A percentile compares a stretch with the other conserved stretches of the same genome.
Evolutionary conservation across 2,888 invertebrate genomes (phyloP).

Genomic region (Phyllotreta cruciferae): DNA sequence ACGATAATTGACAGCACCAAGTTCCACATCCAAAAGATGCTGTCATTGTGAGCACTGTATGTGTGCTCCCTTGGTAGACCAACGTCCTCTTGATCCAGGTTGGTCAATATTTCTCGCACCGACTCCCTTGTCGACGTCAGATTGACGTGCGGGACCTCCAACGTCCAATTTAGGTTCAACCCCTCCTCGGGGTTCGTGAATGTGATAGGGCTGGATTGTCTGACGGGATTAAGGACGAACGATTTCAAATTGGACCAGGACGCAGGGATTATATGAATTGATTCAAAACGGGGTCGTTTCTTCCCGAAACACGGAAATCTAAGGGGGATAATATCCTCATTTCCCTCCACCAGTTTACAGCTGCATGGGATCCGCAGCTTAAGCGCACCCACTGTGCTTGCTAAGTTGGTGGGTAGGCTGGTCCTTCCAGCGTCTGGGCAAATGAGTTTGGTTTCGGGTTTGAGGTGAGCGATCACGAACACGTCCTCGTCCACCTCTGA

Average conservation of each 20-base stretch:
- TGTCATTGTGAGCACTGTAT: neutral
- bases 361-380: slow-evolving; percentile 16
- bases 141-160: slow-evolving; percentile 20
- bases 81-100: neutral
- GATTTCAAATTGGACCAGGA: slow-evolving; percentile 29
- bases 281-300: neutral
- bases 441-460: neutral
- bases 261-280: slow-evolving; percentile 27
- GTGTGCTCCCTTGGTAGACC: neutral
- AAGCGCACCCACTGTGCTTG: slow-evolving; percentile 13
- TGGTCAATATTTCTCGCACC: neutral
- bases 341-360: slow-evolving; percentile 13
- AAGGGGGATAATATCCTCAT: slow-evolving; percentile 26
- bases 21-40: neutral
- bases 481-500: slow-evolving; percentile 34
- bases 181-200: slow-evolving; percentile 21
- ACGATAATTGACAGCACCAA: neutral
- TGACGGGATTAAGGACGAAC: slow-evolving; percentile 29
- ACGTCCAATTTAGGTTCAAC: slow-evolving; percentile 31
- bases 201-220: slow-evolving; percentile 10
- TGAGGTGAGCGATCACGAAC: slow-evolving; percentile 34
- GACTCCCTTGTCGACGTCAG: too few species aligned
- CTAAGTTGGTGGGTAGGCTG: neutral
- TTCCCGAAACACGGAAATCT: slow-evolving; percentile 17
- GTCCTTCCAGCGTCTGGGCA: neutral